Conservation (phyloP, 2,113 vertebrate species). For the Trogon surrucura region DNA sequence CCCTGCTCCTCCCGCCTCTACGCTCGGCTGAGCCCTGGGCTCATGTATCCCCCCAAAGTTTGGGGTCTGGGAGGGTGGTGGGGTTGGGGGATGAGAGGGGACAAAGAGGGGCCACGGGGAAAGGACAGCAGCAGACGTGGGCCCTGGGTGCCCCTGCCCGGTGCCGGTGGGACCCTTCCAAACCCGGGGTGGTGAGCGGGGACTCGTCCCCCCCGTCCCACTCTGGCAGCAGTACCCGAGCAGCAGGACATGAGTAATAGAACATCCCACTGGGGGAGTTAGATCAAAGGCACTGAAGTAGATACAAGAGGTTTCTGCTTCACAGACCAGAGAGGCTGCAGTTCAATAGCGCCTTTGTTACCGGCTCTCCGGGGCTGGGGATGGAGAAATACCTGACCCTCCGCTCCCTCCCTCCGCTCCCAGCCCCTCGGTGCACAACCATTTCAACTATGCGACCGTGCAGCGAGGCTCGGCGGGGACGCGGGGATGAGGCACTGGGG, state of each 20-base stretch:
- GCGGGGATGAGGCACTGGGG: background rate
- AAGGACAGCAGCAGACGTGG: rapidly evolving
- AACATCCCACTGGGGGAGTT: constrained; percentile 70
- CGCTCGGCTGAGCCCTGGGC: background rate
- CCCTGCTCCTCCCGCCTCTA: constrained; percentile 38
- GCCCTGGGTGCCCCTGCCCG: background rate
- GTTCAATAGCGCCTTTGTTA: constrained; percentile 95
- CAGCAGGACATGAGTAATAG: constrained; percentile 77
- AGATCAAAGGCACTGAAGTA: constrained; percentile 79
- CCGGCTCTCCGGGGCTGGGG: constrained; percentile 75
- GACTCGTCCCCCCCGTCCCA: background rate
- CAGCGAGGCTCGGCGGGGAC: background rate
- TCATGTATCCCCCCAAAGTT: background rate
- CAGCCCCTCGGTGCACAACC: constrained; percentile 37
- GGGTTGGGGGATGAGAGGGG: background rate
- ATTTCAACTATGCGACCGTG: background rate
- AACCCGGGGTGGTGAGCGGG: background rate
- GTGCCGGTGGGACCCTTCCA: background rate
- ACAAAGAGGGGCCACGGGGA: background rate
- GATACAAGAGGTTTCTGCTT: constrained; percentile 90
- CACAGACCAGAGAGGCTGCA: constrained; percentile 77
- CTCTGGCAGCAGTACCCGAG: constrained; percentile 71
- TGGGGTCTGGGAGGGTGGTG: background rate
- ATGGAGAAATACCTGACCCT: constrained; percentile 89
- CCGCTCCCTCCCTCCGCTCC: background rate